Conservation (phyloP, 2,888 invertebrate species). For the Anodontia alba region DNA sequence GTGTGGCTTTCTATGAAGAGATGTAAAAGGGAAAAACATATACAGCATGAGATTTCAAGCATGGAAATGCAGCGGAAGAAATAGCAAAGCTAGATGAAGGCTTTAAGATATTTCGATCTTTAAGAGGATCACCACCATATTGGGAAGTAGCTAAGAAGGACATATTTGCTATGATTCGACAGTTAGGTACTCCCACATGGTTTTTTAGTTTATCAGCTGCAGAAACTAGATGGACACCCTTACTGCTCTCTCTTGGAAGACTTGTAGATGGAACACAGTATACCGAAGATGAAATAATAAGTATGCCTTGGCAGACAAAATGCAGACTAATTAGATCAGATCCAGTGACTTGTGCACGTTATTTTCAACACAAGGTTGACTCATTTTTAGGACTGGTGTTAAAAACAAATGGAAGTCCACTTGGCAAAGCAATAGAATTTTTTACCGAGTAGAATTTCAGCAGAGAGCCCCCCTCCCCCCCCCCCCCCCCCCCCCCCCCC, state of each 20-base stretch:
- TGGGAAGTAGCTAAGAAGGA: constrained; percentile 44
- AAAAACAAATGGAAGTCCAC: constrained; percentile 33
- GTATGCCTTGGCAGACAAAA: constrained; percentile 23
- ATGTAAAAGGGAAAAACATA: background rate
- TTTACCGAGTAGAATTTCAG: background rate
- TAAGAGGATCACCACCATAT: constrained; percentile 53
- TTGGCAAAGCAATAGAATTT: constrained; percentile 49
- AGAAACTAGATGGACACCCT: constrained; percentile 46
- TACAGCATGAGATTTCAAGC: constrained; percentile 33
- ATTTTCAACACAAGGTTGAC: constrained; percentile 53
- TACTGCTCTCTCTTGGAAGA: constrained; percentile 27
- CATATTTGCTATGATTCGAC: constrained; percentile 48
- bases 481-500: too few relatives aligned
- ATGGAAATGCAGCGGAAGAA: constrained; percentile 11
- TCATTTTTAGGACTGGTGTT: constrained; percentile 31
- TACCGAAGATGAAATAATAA: background rate
- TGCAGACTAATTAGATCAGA: constrained; percentile 35
- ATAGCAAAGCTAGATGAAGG: constrained; percentile 34
- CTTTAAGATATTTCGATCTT: constrained; percentile 11
- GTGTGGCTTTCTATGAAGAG: background rate
- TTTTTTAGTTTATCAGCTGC: constrained; percentile 49
- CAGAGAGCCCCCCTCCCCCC: too few relatives aligned
- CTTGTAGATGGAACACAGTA: constrained; percentile 8
- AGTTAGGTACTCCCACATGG: constrained; percentile 42
- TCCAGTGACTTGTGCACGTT: constrained; percentile 52